Base-by-base conservation (phyloP, 1,140 invertebrate species). In the Aphidius gifuensis region DNA sequence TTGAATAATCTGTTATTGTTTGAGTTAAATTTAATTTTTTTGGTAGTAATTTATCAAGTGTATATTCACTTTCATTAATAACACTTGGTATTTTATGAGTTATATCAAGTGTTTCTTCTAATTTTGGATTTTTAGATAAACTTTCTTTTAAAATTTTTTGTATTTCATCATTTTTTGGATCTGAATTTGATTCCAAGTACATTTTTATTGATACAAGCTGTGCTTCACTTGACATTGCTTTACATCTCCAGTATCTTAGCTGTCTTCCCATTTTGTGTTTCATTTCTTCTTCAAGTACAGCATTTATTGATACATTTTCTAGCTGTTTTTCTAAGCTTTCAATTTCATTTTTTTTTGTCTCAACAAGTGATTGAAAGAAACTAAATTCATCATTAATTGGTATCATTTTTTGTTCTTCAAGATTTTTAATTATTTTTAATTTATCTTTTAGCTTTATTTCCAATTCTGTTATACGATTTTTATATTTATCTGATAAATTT, bases 401-500 rank as follows among this genome's bases (percentile, higher is more conserved):
- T 9, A 38, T 2, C 64, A 39, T 46, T 38, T 58, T 40, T 43
- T 21, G 53, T n/a, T 66, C 48, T 9, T 67, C 40, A 47, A 67
- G 21, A 11, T 64, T 51, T 44, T 42, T 43, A 5, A 60, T 54
- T 49, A 72, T 75, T 9, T 65, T 69, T 7, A 67, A 66, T 61
- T 77, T 70, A 11, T 42, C 45, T 5, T 74, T 72, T 3, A 79
- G 64, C 59, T 70, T 72, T 7, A 55, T 64, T 58, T 78, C 69
- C 9, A 79, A 64, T 11, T 76, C 71, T 0, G 47, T 50, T 43
- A 78, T 68, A 47, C 69, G 66, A 6, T 62, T 67, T 62, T 74
- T 73, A 21, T 74, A 77, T 42, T 69, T 69, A 21, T 72, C 56
- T 39, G 72, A 57, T 3, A 76, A 50, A 32, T 73, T 67, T 3